Evolutionary conservation across 2,888 invertebrate genomes (phyloP).

Genomic region (Gortyna flavago): DNA sequence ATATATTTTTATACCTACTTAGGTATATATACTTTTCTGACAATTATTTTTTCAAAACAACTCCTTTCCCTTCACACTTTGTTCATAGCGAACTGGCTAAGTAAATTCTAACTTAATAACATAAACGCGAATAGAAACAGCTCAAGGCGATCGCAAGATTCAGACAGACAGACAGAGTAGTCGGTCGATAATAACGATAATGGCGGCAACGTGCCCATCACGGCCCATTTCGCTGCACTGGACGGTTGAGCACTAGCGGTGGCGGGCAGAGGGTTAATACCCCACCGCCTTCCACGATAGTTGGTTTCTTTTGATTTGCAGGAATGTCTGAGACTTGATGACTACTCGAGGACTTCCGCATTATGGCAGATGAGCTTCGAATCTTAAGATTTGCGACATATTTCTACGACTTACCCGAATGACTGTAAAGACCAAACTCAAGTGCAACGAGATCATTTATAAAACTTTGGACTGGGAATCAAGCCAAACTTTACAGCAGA

Average conservation of each 20-base stretch:
- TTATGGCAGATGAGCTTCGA: background rate
- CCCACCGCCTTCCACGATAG: conserved; percentile 41
- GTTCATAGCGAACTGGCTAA: conserved; percentile 39
- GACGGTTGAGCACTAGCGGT: conserved; percentile 59
- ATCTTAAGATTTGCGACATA: background rate
- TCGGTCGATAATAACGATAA: conserved; percentile 74
- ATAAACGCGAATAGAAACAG: conserved; percentile 58
- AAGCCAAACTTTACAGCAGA: background rate
- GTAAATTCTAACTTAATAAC: conserved; percentile 63
- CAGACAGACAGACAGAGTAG: conserved; percentile 68
- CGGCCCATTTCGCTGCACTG: conserved; percentile 68
- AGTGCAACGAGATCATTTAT: background rate
- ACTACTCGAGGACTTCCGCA: background rate
- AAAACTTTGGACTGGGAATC: background rate
- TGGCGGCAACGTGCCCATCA: conserved; percentile 71
- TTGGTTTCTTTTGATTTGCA: conserved; percentile 45
- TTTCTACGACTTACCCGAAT: background rate
- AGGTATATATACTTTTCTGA: background rate
- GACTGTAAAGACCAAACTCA: background rate
- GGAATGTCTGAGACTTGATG: conserved; percentile 23
- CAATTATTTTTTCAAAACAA: background rate
- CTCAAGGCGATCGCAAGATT: conserved; percentile 66
- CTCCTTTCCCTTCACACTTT: conserved; percentile 2
- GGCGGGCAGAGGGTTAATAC: conserved; percentile 54
- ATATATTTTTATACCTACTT: no score